Percentiles rank a stretch among this genome's conserved stretches.
phyloP scores from a whole-genome alignment of 2,797 vertebrate genomes.

The Argentina silus region DNA sequence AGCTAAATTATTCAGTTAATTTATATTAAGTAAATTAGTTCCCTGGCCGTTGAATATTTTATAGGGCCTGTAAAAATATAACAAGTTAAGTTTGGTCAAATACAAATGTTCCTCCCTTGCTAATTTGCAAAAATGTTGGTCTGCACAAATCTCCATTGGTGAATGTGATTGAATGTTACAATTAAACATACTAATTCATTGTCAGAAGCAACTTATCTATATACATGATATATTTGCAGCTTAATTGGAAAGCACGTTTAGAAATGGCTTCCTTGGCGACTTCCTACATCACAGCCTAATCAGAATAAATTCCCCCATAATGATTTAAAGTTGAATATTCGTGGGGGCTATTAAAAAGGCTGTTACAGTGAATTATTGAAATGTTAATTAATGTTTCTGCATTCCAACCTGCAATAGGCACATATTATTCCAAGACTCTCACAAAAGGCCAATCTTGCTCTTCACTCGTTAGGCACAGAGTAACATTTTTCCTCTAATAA shows the following conservation, averaged over 20 bases:
- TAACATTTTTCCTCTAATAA: slow-evolving; percentile 60
- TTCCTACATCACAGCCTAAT: slow-evolving; percentile 66
- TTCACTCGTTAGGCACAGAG: slow-evolving; percentile 46
- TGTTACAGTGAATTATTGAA: slow-evolving; percentile 74
- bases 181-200: slow-evolving; percentile 79
- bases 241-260: slow-evolving; percentile 75
- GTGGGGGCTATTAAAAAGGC: slow-evolving; percentile 67
- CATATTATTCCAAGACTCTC: slow-evolving; percentile 60
- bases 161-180: slow-evolving; percentile 78
- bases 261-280: slow-evolving; percentile 62
- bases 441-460: slow-evolving; percentile 55
- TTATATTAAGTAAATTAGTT: slow-evolving; percentile 76
- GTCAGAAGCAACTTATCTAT: slow-evolving; percentile 78
- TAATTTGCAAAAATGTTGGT: slow-evolving; percentile 72
- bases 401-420: slow-evolving; percentile 66
- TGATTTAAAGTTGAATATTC: slow-evolving; percentile 72
- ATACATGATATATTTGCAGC: slow-evolving; percentile 75
- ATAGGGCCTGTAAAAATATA: slow-evolving; percentile 72
- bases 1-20: slow-evolving; percentile 75
- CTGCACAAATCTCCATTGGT: slow-evolving; percentile 60
- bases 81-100: slow-evolving; percentile 76
- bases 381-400: slow-evolving; percentile 77
- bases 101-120: slow-evolving; percentile 69
- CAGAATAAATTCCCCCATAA: slow-evolving; percentile 66
- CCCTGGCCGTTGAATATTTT: slow-evolving; percentile 75